phyloP scores from a whole-genome alignment of 2,797 vertebrate species.

The Chiroxiphia lanceolata region DNA sequence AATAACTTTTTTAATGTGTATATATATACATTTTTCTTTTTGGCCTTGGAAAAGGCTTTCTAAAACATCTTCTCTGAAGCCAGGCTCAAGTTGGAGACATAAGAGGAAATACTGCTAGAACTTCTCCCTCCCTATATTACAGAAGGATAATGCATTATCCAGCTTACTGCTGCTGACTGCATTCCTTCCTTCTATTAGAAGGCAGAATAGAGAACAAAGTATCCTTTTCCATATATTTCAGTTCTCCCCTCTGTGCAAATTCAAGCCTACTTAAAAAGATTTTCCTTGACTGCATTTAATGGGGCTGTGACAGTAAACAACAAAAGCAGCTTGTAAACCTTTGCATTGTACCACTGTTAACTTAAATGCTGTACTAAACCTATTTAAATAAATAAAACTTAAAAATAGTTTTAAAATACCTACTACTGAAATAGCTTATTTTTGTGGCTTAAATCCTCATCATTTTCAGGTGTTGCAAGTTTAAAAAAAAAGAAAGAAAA shows the following conservation, averaged over 20 bases:
- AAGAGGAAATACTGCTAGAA: background rate
- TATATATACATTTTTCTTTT: background rate
- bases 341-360: background rate
- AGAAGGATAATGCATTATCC: background rate
- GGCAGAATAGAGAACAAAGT: background rate
- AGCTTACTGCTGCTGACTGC: background rate
- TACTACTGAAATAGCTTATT: background rate
- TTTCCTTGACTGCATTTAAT: background rate
- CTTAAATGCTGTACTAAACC: background rate
- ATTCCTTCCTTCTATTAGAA: background rate
- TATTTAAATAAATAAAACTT: background rate
- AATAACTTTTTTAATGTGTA: fast-evolving
- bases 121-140: background rate
- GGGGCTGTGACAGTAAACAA: background rate
- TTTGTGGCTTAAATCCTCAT: background rate
- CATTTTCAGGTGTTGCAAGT: background rate
- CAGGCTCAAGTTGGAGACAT: background rate
- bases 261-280: background rate
- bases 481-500: background rate
- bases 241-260: background rate
- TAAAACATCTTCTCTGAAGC: background rate
- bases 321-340: background rate
- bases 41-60: background rate
- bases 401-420: background rate
- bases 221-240: background rate